phyloP scores from a whole-genome alignment of 2,797 vertebrate genomes.

The Hemibagrus guttatus region DNA sequence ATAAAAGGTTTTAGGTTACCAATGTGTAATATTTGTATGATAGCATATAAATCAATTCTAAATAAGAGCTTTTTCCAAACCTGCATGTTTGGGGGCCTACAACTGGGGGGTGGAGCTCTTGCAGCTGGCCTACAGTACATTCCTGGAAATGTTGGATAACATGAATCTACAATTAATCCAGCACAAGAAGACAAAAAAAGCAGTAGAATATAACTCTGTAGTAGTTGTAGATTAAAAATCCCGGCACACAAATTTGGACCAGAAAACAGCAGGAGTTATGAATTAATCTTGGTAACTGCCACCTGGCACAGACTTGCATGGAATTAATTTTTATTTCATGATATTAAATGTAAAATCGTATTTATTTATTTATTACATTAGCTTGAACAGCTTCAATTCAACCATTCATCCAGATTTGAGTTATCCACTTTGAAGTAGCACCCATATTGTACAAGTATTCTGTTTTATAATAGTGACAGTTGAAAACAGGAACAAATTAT shows the following conservation, averaged over 20 bases:
- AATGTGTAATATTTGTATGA: not conserved
- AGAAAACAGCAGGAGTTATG: not conserved
- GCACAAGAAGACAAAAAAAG: not conserved
- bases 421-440: not conserved
- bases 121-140: not conserved
- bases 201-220: not conserved
- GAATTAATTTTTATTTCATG: too few relatives aligned
- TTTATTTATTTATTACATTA: not conserved
- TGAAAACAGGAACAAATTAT: not conserved
- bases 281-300: not conserved
- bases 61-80: conserved; percentile 13
- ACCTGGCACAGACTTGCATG: not conserved
- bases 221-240: not conserved
- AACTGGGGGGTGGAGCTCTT: not conserved
- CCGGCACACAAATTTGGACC: not conserved
- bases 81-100: not conserved
- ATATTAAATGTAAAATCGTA: too few relatives aligned
- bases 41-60: not conserved
- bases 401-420: not conserved
- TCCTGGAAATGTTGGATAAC: not conserved
- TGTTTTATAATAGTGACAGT: not conserved
- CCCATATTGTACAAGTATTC: not conserved
- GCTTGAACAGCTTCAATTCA: not conserved
- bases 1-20: not conserved
- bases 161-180: not conserved